Evolutionary conservation across 2,113 vertebrate genomes (phyloP).

Genomic region (Pongo abelii): DNA sequence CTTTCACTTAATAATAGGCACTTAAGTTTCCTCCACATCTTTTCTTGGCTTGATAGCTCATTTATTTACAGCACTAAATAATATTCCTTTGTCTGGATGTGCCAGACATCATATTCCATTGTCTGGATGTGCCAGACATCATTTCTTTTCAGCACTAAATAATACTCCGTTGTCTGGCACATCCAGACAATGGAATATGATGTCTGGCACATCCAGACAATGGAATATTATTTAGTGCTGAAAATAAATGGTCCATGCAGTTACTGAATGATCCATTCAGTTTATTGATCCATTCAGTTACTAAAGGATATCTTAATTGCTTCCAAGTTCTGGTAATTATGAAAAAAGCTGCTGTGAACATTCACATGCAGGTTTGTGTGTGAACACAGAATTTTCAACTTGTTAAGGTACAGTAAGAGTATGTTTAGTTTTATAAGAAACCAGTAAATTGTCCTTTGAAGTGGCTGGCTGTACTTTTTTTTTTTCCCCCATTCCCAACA

Average conservation of each 20-base stretch:
- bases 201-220: too few relatives aligned
- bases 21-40: not conserved
- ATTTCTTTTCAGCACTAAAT: too few relatives aligned
- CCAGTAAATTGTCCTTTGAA: not conserved
- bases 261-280: too few relatives aligned
- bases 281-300: not conserved
- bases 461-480: not conserved
- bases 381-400: not conserved
- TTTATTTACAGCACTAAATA: not conserved
- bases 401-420: too few relatives aligned
- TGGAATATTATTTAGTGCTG: too few relatives aligned
- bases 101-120: too few relatives aligned
- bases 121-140: too few relatives aligned
- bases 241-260: too few relatives aligned
- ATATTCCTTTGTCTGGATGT: not conserved
- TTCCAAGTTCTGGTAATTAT: not conserved
- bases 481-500: too few relatives aligned
- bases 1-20: not conserved
- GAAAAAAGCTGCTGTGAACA: not conserved
- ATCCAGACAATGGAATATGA: too few relatives aligned
- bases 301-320: not conserved
- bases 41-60: not conserved
- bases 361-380: not conserved
- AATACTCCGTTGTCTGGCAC: too few relatives aligned
- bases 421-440: not conserved